These are phyloP conservation scores for Pardosa pseudoannulata DNA, from an alignment of 2,888 invertebrate genomes.

Conservation along the genomic window DNA sequence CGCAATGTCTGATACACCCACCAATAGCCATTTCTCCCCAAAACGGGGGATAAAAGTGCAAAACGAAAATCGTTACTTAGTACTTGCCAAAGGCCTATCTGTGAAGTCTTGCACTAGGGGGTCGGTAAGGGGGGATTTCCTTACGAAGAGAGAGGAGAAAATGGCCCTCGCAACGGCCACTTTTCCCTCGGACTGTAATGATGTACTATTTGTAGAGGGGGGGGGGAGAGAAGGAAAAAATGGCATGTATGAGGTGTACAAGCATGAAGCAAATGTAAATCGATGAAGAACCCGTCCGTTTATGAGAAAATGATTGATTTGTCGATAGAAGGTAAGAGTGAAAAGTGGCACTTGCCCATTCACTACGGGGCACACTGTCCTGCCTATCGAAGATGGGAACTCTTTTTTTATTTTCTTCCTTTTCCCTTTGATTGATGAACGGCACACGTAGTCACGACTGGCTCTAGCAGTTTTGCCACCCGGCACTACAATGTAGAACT, in stretches of 20 bases:
- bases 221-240: background rate
- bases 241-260: background rate
- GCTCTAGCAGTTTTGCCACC: too few relatives aligned
- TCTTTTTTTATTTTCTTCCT: too few relatives aligned
- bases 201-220: background rate
- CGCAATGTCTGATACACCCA: too few relatives aligned
- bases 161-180: background rate
- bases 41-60: too few relatives aligned
- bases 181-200: background rate
- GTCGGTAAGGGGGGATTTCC: too few relatives aligned
- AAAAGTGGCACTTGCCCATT: background rate
- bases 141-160: background rate
- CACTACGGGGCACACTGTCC: background rate
- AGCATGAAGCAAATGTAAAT: background rate
- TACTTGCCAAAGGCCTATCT: too few relatives aligned
- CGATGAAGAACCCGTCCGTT: background rate
- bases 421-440: too few relatives aligned
- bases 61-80: too few relatives aligned
- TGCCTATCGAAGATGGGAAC: background rate
- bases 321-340: background rate
- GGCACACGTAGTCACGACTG: too few relatives aligned
- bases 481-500: too few relatives aligned
- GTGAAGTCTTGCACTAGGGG: too few relatives aligned
- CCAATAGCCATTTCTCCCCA: too few relatives aligned
- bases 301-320: slow-evolving; percentile 15